Percentiles rank a stretch among this genome's conserved stretches.
Conservation (phyloP, 64 coral and sea anemone species). For the Actinia tenebrosa region DNA sequence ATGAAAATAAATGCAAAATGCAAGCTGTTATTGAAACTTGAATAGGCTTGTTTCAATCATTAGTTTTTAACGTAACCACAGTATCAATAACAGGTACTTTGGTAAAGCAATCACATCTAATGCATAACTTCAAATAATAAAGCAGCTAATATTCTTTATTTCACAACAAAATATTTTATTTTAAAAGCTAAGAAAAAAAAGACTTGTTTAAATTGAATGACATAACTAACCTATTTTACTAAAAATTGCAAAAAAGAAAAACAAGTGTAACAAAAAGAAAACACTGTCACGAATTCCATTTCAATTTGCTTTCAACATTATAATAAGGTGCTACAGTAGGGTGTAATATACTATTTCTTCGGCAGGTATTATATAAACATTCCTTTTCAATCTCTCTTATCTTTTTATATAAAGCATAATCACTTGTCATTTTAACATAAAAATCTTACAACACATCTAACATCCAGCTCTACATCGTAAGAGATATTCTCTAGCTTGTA, state of each 20-base stretch:
- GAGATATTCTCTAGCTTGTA: neutral
- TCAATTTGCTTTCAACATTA: no score
- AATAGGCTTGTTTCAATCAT: neutral
- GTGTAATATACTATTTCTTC: neutral
- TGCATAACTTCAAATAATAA: neutral
- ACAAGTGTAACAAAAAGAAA: no score
- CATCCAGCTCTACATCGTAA: neutral
- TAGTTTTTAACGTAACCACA: neutral
- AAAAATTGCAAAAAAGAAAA: neutral
- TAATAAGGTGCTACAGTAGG: no score
- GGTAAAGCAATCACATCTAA: neutral
- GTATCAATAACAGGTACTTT: neutral
- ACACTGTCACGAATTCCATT: no score
- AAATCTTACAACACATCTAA: neutral
- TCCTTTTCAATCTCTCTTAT: neutral
- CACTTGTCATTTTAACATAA: neutral
- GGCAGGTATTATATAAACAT: neutral
- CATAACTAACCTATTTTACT: neutral
- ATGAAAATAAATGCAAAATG: neutral
- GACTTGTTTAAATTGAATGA: neutral
- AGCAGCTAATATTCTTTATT: neutral
- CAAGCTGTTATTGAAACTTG: neutral
- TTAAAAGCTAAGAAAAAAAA: neutral
- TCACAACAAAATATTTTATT: neutral
- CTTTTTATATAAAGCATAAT: neutral